Evolutionary conservation across 2,888 invertebrate species (phyloP).

Genomic region (Diaperis boleti): DNA sequence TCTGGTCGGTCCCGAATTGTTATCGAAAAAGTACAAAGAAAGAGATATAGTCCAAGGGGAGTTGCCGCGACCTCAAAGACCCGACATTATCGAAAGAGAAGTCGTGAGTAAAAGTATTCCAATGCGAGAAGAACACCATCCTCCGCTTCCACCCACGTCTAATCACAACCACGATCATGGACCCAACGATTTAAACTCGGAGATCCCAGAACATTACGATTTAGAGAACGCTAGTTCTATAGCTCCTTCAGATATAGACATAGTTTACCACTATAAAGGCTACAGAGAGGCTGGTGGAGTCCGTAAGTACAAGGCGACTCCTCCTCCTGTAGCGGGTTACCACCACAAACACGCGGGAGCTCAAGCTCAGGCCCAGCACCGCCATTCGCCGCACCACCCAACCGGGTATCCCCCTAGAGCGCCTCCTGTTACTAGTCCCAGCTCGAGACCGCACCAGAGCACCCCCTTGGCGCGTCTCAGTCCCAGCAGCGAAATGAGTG

Average conservation of each 20-base stretch:
- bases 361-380: constrained; percentile 75
- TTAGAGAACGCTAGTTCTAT: constrained; percentile 97
- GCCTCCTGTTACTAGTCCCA: constrained; percentile 78
- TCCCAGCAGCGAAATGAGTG: constrained; percentile 91
- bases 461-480: constrained; percentile 91
- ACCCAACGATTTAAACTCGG: constrained; percentile 80
- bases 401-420: constrained; percentile 81
- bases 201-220: constrained; percentile 93
- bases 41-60: constrained; percentile 81
- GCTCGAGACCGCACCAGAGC: constrained; percentile 84
- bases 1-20: constrained; percentile 85
- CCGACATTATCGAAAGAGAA: constrained; percentile 94
- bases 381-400: constrained; percentile 83
- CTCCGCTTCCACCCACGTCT: constrained; percentile 81
- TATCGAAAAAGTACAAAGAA: constrained; percentile 91
- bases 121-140: constrained; percentile 82
- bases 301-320: constrained; percentile 89
- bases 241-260: constrained; percentile 97
- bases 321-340: constrained; percentile 83
- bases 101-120: constrained; percentile 87
- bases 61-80: constrained; percentile 84
- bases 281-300: constrained; percentile 88
- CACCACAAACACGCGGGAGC: constrained; percentile 80
- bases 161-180: constrained; percentile 81
- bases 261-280: constrained; percentile 96